Evolutionary conservation across 2,888 invertebrate genomes (phyloP), one percentile per base, ranked within the genome.

Genomic region (Polydrusus cervinus): DNA sequence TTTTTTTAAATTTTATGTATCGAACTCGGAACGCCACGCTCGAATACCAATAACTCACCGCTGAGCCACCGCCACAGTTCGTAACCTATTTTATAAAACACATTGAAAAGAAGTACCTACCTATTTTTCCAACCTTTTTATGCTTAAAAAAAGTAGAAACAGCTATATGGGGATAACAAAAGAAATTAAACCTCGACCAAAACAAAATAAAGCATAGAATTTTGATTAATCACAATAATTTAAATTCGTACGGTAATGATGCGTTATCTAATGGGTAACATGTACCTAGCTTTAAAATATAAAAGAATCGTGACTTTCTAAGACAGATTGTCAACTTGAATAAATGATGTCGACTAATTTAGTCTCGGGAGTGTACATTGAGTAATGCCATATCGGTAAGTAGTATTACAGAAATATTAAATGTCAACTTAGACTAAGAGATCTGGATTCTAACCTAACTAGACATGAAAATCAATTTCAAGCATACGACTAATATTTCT

Each of bases 281-380:
- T 57, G 57, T 57, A 38, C n/a, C 53, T n/a, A 55, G 51, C 43
- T 38, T 55, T 60, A 69, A 49, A 69, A 60, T 60, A 14, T 69
- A 30, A 69, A 69, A 60, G 60, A 69, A 69, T 67, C 69, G 69
- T 69, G 69, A 45, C 20, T 0, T 45, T 61, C 18, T n/a, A 11
- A 47, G 60, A 55, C 69, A 69, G 69, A 69, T 69, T 69, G 69
- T 69, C 69, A 69, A 67, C 60, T 16, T 34, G 49, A 69, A 69
- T 69, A 69, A 69, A 69, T 69, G 69, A 69, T 61, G 61, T 14
- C 25, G 60, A 69, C 2, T 43, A 20, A 43, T 20, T 34, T 18
- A 49, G 60, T 69, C 53, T 38, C 34, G 18, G 69, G 60, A 69
- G 60, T 61, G 69, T 60, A 34, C 60, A 47, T 68, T 68, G 60